Base-by-base conservation (phyloP, 1,140 invertebrate species). In the Papilio dardanus region DNA sequence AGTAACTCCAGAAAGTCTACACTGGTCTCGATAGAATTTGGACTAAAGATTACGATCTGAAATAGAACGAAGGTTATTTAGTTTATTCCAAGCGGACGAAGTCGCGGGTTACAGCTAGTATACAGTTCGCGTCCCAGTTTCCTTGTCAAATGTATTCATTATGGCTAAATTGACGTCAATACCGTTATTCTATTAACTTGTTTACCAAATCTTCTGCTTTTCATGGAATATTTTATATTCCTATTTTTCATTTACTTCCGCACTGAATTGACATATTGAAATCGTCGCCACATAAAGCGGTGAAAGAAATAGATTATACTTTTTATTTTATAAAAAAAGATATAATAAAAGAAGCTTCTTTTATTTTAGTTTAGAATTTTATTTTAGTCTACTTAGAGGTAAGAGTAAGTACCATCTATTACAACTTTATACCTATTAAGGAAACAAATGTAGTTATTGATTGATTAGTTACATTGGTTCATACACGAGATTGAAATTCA, bases 141-240 rank as follows among this genome's bases (percentile, higher is more conserved):
- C 54, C 54, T 62, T 28, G 54, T 62, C 12, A 19, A 14, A 62
- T 62, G 54, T 62, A 62, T 62, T 62, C 54, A 62, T 62, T 62
- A 62, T 24, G n/a, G 50, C 50, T 24, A 54, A 21, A 54, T 54
- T 19, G 50, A 54, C 50, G 50, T 24, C 10, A 54, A 28, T 62
- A 28, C 54, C 24, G 21, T 62, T 62, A 62, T 62, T 62, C 24
- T 21, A 30, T 62, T 62, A 62, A 62, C 21, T 62, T 62, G 54
- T 62, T 62, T 62, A 62, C 54, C 0, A 62, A 62, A 14, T 62
- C 54, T 24, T 16, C 54, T 5, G 54, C 12, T 62, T 62, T 62
- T 54, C 50, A 54, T 24, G 5, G 42, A 54, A 54, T 54, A 54
- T 54, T 24, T 21, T 54, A 6, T 8, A 54, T 24, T 12, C 24